A percentile compares a stretch with the other conserved stretches of the same genome.
Conservation (phyloP, 2,113 vertebrate genomes). For the Puntigrus tetrazona region DNA sequence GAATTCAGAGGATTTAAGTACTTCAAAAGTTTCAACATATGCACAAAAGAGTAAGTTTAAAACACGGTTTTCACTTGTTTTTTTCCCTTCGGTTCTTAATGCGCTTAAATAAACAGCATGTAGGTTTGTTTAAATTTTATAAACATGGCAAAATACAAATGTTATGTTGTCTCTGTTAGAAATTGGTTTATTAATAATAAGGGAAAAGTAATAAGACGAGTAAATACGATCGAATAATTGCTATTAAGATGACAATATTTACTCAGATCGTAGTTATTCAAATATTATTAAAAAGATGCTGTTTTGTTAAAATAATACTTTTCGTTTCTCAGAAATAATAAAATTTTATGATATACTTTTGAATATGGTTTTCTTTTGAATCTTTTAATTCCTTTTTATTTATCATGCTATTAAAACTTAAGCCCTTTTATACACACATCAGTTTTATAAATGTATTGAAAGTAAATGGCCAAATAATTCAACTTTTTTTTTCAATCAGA, state of each 20-base stretch:
- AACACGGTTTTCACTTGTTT: neutral
- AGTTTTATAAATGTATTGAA: neutral
- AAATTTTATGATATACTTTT: neutral
- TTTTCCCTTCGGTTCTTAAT: neutral
- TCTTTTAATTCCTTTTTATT: neutral
- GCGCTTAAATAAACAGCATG: neutral
- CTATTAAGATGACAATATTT: constrained; percentile 36
- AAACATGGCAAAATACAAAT: neutral
- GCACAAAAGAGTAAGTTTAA: neutral
- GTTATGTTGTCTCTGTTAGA: neutral
- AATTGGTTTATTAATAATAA: neutral
- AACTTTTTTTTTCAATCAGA: constrained; percentile 65
- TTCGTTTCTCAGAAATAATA: neutral
- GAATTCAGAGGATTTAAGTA: neutral
- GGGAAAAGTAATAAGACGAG: neutral
- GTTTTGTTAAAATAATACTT: neutral
- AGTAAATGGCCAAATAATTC: neutral
- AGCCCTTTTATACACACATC: neutral
- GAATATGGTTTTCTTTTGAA: neutral
- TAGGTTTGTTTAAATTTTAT: neutral
- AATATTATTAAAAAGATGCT: neutral
- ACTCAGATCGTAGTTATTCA: constrained; percentile 56
- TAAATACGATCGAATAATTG: neutral
- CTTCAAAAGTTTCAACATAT: neutral
- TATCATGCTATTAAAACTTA: neutral